Conservation (phyloP, 2,113 vertebrate genomes). For the Mohoua ochrocephala region DNA sequence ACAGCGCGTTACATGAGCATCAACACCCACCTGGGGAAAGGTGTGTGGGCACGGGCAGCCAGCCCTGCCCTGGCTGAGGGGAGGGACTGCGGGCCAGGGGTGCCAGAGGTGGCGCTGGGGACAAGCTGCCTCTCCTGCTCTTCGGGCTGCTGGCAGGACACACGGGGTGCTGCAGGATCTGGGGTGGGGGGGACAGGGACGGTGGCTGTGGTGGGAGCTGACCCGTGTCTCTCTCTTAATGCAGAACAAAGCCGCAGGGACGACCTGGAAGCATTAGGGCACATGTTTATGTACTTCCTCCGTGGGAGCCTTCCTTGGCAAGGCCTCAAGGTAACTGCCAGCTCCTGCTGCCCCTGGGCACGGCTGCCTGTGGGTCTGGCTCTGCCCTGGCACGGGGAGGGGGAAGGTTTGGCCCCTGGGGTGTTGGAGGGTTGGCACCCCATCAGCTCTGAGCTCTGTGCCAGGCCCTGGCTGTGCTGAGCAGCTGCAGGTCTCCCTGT, state of each 20-base stretch:
- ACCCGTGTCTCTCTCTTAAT: neutral
- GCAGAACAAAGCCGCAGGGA: slow-evolving; percentile 97
- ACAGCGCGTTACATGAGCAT: slow-evolving; percentile 99
- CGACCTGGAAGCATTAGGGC: slow-evolving; percentile 93
- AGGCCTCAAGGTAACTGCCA: slow-evolving; percentile 86
- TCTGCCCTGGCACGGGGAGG: neutral
- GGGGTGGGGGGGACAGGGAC: neutral
- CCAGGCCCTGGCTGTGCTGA: neutral
- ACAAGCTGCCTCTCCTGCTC: neutral
- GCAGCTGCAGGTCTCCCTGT: neutral
- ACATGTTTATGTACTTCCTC: slow-evolving; percentile 99
- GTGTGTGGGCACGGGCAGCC: slow-evolving; percentile 33
- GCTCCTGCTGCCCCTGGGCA: neutral
- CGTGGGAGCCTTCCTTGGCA: slow-evolving; percentile 97
- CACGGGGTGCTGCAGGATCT: neutral
- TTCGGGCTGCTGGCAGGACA: neutral
- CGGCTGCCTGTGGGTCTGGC: neutral
- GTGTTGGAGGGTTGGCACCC: neutral
- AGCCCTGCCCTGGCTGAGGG: neutral
- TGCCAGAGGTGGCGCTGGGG: neutral
- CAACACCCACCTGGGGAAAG: slow-evolving; percentile 96
- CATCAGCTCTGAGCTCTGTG: neutral
- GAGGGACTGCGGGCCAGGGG: neutral
- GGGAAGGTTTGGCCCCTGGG: neutral
- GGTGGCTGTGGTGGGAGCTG: neutral